Evolutionary conservation across 2,113 vertebrate genomes (phyloP).

Genomic region (Microcebus ravelobensis): DNA sequence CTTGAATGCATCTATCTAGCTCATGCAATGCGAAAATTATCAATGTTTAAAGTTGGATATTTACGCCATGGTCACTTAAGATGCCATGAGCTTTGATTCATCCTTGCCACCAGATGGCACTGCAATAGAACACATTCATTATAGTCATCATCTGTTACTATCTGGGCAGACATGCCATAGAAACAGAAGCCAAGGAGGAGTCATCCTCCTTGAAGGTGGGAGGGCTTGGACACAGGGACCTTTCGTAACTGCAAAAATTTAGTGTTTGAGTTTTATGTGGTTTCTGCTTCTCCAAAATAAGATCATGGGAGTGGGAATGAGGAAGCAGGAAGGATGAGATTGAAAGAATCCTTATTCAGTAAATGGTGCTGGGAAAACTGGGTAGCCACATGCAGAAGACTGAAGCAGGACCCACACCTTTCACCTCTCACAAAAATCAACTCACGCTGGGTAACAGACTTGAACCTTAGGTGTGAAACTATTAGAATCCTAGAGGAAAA

Average conservation of each 20-base stretch:
- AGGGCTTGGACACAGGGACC: not conserved
- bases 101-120: slow-evolving; percentile 87
- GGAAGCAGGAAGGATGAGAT: not conserved
- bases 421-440: too few relatives aligned
- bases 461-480: too few relatives aligned
- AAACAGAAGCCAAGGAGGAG: not conserved
- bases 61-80: slow-evolving; percentile 40
- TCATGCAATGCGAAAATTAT: slow-evolving; percentile 55
- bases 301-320: not conserved
- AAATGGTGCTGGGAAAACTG: too few relatives aligned
- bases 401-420: too few relatives aligned
- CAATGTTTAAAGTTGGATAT: slow-evolving; percentile 34
- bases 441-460: too few relatives aligned
- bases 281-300: slow-evolving; percentile 28
- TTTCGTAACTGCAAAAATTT: slow-evolving; percentile 33
- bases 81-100: slow-evolving; percentile 78
- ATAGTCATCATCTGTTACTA: slow-evolving; percentile 10
- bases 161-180: slow-evolving; percentile 64
- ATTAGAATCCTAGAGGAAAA: too few relatives aligned
- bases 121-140: slow-evolving; percentile 81
- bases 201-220: not conserved
- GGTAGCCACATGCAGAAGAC: too few relatives aligned
- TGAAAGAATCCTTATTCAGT: too few relatives aligned
- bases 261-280: not conserved
- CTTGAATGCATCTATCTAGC: slow-evolving; percentile 45